A percentile compares a stretch with the other conserved stretches of the same genome.
These are phyloP conservation scores for Patagioenas fasciata DNA, from an alignment of 2,113 vertebrate species.

Conservation along the genomic window DNA sequence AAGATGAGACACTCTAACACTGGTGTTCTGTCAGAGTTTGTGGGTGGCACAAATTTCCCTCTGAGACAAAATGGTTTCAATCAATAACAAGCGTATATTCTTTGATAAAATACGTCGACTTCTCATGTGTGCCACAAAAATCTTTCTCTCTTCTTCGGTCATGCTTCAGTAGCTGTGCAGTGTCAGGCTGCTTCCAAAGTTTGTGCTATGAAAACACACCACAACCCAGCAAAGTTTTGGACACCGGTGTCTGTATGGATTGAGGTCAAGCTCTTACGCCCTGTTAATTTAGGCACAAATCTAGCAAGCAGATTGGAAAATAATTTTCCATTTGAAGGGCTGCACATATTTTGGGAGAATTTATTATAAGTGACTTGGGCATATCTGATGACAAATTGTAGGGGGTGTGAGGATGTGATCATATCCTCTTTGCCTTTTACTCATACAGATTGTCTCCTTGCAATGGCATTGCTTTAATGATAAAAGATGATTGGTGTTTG, in stretches of 20 bases:
- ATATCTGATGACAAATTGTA: background rate
- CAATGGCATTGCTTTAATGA: background rate
- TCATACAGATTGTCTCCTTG: background rate
- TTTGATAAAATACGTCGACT: background rate
- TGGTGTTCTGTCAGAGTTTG: background rate
- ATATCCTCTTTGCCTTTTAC: background rate
- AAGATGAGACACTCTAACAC: background rate
- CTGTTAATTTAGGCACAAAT: background rate
- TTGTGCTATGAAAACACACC: background rate
- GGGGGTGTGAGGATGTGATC: background rate
- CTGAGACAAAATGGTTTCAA: background rate
- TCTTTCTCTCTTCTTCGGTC: background rate
- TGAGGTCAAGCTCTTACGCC: background rate
- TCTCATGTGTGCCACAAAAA: background rate
- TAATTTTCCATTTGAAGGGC: background rate
- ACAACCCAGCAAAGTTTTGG: background rate
- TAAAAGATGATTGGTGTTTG: background rate
- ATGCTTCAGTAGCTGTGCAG: accelerated
- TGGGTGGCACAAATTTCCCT: background rate
- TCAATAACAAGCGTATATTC: background rate
- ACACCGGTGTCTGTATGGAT: accelerated
- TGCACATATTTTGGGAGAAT: background rate
- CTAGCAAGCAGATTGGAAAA: background rate
- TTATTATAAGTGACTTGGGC: background rate
- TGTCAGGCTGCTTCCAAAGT: background rate